Evolutionary conservation across 2,113 vertebrate species (phyloP).

Genomic region (Myotis brandtii): DNA sequence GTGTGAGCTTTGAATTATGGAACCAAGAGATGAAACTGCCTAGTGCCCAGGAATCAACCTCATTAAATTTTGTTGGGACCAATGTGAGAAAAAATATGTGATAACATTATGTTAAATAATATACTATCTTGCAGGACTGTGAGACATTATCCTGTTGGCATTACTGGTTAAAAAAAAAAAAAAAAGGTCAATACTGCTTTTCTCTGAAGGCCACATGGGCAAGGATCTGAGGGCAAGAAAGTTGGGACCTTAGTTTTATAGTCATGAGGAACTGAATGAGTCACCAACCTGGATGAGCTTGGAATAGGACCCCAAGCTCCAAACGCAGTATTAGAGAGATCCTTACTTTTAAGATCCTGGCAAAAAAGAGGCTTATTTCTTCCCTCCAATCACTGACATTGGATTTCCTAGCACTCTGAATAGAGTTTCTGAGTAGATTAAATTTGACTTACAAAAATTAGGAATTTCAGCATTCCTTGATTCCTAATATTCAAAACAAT

Average conservation of each 20-base stretch:
- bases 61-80: background rate
- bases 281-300: background rate
- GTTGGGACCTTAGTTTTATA: background rate
- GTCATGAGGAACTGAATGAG: background rate
- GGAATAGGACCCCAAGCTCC: background rate
- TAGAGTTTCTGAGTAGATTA: background rate
- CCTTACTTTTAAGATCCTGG: background rate
- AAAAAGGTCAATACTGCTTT: background rate
- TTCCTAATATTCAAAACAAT: background rate
- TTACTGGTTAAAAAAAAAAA: background rate
- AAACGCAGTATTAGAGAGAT: background rate
- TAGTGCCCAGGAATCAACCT: background rate
- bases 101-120: background rate
- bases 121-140: background rate
- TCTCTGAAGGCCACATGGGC: accelerated
- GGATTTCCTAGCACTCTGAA: background rate
- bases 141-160: background rate
- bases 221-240: background rate
- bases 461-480: background rate
- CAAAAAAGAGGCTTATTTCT: background rate
- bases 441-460: background rate
- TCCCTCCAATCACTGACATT: background rate
- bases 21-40: background rate
- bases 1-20: background rate
- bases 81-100: background rate